Evolutionary conservation across 2,888 invertebrate species (phyloP).

Genomic region (Aphidius colemani): DNA sequence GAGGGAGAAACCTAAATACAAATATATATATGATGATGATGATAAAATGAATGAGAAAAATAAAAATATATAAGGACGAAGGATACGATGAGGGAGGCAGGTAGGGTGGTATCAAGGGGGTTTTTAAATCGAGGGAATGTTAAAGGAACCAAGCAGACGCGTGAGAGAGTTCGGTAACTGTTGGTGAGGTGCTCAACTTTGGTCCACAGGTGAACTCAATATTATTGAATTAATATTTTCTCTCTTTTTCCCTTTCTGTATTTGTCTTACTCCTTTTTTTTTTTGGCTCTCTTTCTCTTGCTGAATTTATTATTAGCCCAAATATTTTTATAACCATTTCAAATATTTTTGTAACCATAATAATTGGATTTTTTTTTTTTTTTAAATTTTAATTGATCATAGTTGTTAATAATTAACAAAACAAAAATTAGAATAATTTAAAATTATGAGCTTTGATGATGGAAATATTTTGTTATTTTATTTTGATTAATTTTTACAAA

Average conservation of each 20-base stretch:
- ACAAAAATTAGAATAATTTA: too few species aligned
- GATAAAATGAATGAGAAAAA: too few species aligned
- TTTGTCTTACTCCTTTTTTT: neutral
- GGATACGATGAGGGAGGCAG: conserved; percentile 3
- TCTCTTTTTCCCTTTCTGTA: neutral
- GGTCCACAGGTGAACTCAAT: conserved; percentile 41
- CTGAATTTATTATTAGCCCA: neutral
- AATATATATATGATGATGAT: neutral
- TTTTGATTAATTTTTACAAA: neutral
- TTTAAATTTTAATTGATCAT: too few species aligned
- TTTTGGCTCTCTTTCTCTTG: neutral
- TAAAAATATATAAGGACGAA: neutral
- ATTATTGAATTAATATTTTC: conserved; percentile 29
- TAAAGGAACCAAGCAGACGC: conserved; percentile 41
- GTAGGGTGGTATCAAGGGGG: conserved; percentile 26
- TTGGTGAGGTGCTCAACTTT: conserved; percentile 49
- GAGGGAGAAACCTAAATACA: neutral
- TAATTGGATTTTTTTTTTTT: too few species aligned
- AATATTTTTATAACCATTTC: too few species aligned
- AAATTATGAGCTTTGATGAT: neutral
- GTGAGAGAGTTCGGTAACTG: conserved; percentile 51
- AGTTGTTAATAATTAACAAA: too few species aligned
- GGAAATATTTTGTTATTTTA: neutral
- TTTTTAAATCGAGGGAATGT: too few species aligned
- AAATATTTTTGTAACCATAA: too few species aligned